Evolutionary conservation across 2,113 vertebrate genomes (phyloP).

Genomic region (Oreochromis spilurus): DNA sequence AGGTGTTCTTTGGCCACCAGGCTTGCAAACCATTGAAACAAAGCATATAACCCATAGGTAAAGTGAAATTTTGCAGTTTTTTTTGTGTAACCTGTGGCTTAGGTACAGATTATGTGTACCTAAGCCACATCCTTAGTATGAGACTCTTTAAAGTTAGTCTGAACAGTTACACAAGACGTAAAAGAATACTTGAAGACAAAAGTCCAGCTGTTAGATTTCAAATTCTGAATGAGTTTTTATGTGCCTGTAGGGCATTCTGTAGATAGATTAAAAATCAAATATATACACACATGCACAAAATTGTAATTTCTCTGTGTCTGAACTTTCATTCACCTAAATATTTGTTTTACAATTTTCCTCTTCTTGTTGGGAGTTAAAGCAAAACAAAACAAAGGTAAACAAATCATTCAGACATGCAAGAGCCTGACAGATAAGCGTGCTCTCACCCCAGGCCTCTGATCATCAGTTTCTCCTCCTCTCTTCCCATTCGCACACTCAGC

Average conservation of each 20-base stretch:
- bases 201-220: not conserved
- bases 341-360: not conserved
- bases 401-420: not conserved
- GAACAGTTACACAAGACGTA: not conserved
- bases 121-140: not conserved
- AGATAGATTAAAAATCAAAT: not conserved
- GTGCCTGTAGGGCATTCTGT: not conserved
- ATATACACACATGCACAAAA: not conserved
- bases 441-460: conserved; percentile 90
- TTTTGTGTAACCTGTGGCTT: too few species aligned
- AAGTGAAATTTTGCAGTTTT: not conserved
- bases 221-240: not conserved
- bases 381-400: not conserved
- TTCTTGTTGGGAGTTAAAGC: not conserved
- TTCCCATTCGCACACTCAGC: conserved; percentile 93
- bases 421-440: not conserved
- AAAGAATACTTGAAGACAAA: not conserved
- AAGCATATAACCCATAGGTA: not conserved
- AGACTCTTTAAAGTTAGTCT: not conserved
- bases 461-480: conserved; percentile 97
- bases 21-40: not conserved
- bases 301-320: not conserved
- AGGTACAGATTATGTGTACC: not conserved
- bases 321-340: not conserved
- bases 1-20: not conserved